Conservation (phyloP, 1,140 invertebrate species). For the Camponotus pennsylvanicus region DNA sequence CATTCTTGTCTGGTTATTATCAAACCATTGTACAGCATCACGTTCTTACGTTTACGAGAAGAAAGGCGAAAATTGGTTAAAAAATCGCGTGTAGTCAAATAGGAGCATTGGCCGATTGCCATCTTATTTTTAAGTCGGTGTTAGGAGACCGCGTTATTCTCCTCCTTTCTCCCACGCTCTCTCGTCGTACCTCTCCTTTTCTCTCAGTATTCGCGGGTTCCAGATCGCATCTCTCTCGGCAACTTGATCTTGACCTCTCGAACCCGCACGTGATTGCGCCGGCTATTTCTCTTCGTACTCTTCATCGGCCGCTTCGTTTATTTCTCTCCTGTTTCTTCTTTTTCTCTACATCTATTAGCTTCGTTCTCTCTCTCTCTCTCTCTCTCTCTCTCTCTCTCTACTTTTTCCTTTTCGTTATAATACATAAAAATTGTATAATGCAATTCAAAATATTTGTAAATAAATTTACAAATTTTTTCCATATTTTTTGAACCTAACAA, state of each 20-base stretch:
- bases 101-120: conserved; percentile 74
- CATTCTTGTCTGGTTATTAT: background rate
- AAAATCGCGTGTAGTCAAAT: conserved; percentile 45
- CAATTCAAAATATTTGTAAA: background rate
- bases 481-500: background rate
- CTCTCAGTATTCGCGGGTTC: conserved; percentile 58
- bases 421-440: background rate
- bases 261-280: conserved; percentile 68
- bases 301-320: background rate
- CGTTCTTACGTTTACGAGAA: background rate
- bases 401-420: background rate
- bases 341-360: background rate
- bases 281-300: conserved; percentile 57
- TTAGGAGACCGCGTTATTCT: conserved; percentile 8
- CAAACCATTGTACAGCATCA: background rate
- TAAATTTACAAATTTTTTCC: background rate
- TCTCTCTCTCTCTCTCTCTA: background rate
- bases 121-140: conserved; percentile 73
- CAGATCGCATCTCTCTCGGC: conserved; percentile 65
- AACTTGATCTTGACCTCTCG: conserved; percentile 76
- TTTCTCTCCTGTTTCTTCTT: conserved; percentile 41
- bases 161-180: conserved; percentile 51
- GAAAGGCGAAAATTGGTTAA: background rate
- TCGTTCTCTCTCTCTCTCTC: background rate
- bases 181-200: conserved; percentile 46